Percentiles rank a stretch among this genome's conserved stretches.
phyloP scores from a whole-genome alignment of 2,113 vertebrate genomes.

The Calypte anna region DNA sequence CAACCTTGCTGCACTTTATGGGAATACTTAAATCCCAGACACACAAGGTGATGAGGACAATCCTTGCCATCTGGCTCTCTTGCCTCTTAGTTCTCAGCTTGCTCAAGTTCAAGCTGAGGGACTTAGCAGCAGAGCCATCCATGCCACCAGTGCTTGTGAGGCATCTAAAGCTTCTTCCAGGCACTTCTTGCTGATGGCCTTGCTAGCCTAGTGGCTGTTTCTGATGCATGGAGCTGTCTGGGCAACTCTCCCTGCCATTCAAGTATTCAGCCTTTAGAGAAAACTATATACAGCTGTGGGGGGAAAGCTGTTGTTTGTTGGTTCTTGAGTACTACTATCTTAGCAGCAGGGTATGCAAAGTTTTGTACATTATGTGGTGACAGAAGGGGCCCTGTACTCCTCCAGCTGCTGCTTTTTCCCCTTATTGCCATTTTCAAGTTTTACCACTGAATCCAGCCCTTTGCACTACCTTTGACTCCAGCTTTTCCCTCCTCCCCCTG shows the following conservation, averaged over 20 bases:
- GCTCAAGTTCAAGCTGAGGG: not conserved
- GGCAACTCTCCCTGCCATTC: not conserved
- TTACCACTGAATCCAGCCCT: not conserved
- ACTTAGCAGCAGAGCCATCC: not conserved
- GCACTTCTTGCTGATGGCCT: not conserved
- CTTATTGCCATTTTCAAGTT: constrained; percentile 1
- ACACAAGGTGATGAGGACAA: not conserved
- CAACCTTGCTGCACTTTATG: not conserved
- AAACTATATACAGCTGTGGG: not conserved
- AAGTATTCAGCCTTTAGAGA: not conserved
- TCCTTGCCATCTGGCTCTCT: not conserved
- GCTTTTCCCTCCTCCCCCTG: not conserved
- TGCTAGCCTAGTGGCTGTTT: not conserved
- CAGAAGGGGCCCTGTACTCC: not conserved
- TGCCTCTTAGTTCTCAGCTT: not conserved
- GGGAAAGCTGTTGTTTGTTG: not conserved
- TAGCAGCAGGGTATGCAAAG: not conserved
- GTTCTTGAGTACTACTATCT: not conserved
- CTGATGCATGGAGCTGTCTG: not conserved
- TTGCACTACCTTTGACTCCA: constrained; percentile 44
- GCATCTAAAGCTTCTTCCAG: not conserved
- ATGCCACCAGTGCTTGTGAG: accelerated
- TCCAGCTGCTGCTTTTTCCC: not conserved
- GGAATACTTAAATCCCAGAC: not conserved
- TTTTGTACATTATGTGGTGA: not conserved